Conservation (phyloP, 2,113 vertebrate species). For the Strix aluco region DNA sequence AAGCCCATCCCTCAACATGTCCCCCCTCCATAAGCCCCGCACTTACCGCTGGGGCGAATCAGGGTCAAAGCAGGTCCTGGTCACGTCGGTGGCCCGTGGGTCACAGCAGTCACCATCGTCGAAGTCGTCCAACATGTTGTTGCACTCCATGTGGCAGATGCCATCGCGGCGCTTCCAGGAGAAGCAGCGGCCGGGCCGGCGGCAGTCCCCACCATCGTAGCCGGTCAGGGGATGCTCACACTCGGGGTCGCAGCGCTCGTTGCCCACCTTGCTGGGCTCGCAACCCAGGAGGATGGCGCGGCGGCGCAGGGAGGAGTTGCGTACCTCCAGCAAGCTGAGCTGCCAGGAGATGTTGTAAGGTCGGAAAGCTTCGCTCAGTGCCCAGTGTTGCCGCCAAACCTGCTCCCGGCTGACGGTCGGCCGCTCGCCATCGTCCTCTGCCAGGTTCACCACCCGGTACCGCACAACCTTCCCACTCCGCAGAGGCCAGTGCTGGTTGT, state of each 20-base stretch:
- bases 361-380: conserved; percentile 81
- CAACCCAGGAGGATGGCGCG: conserved; percentile 89
- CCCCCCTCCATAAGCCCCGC: accelerated
- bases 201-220: conserved; percentile 92
- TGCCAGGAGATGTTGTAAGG: conserved; percentile 93
- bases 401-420: conserved; percentile 84
- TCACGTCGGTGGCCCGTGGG: conserved; percentile 78
- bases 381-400: conserved; percentile 84
- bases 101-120: conserved; percentile 97
- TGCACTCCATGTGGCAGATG: conserved; percentile 89
- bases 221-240: conserved; percentile 93
- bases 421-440: conserved; percentile 74
- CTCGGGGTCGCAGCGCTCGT: conserved; percentile 90
- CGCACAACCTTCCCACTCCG: conserved; percentile 80
- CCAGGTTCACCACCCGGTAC: conserved; percentile 90
- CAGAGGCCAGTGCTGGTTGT: conserved; percentile 87
- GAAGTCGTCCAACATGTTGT: conserved; percentile 91
- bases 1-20: accelerated
- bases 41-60: conserved; percentile 89
- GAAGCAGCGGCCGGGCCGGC: conserved; percentile 84
- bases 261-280: conserved; percentile 90
- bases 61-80: conserved; percentile 93
- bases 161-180: conserved; percentile 90
- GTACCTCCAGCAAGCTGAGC: conserved; percentile 77
- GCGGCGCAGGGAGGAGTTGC: conserved; percentile 85